These are phyloP conservation scores for Spheniscus humboldti DNA, from an alignment of 2,797 vertebrate species.

Conservation along the genomic window DNA sequence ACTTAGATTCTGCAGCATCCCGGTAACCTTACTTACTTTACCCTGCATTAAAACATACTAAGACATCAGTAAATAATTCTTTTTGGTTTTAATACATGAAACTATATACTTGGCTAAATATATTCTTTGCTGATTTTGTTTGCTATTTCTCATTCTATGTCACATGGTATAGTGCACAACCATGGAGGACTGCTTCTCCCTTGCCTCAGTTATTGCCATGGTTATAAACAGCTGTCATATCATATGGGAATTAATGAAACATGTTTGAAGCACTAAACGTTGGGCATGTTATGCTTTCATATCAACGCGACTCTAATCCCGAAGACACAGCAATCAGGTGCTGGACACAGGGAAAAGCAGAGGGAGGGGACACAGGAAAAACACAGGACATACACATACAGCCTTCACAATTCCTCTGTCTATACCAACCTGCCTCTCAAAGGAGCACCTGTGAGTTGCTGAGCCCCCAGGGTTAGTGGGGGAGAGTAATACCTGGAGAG, in stretches of 20 bases:
- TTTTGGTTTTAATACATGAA: background rate
- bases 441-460: background rate
- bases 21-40: background rate
- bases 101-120: background rate
- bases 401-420: background rate
- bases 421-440: background rate
- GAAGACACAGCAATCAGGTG: background rate
- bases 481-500: background rate
- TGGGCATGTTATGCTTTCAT: background rate
- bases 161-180: background rate
- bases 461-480: background rate
- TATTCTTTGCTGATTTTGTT: background rate
- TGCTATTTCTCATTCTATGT: background rate
- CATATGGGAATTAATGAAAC: background rate
- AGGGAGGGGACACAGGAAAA: background rate
- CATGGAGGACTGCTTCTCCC: background rate
- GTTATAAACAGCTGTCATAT: background rate
- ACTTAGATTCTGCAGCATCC: background rate
- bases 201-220: background rate
- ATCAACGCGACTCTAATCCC: background rate
- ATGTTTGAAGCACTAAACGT: background rate
- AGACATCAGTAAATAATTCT: background rate
- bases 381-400: background rate
- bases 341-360: background rate
- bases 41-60: background rate